Evolutionary conservation across 2,888 invertebrate species (phyloP).

Genomic region (Abscondita cerata): DNA sequence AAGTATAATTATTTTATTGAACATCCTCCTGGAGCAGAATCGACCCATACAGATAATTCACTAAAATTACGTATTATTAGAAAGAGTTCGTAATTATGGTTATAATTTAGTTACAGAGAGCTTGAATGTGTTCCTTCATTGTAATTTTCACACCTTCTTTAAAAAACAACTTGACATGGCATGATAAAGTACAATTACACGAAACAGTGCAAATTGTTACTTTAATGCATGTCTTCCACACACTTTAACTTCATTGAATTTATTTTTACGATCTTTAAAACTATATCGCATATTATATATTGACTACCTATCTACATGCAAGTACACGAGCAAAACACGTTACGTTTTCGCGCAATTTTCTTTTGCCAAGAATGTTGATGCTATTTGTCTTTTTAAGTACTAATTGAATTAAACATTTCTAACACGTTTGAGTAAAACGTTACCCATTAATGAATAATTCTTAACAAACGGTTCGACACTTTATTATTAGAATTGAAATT

Average conservation of each 20-base stretch:
- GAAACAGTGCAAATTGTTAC: constrained; percentile 5
- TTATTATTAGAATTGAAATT: too few species aligned
- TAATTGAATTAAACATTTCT: too few species aligned
- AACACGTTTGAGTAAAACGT: not conserved
- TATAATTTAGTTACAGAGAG: constrained; percentile 2
- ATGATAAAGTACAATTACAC: constrained; percentile 7
- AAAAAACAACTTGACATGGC: not conserved
- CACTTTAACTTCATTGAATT: too few species aligned
- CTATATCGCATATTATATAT: too few species aligned
- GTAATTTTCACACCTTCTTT: constrained; percentile 11
- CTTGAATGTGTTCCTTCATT: constrained; percentile 7
- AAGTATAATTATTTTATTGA: constrained; percentile 9
- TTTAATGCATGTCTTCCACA: not conserved
- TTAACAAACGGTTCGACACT: not conserved
- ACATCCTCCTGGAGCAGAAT: not conserved
- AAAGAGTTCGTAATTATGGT: constrained; percentile 11
- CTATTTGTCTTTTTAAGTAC: too few species aligned
- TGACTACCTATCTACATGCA: too few species aligned
- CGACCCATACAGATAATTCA: constrained; percentile 5
- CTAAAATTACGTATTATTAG: constrained; percentile 15
- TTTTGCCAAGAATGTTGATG: too few species aligned
- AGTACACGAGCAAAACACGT: too few species aligned
- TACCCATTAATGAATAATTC: constrained; percentile 6
- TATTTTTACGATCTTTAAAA: not conserved
- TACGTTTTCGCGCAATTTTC: too few species aligned